Conservation (phyloP, 2,888 invertebrate genomes). For the Allolobophora icterica region DNA sequence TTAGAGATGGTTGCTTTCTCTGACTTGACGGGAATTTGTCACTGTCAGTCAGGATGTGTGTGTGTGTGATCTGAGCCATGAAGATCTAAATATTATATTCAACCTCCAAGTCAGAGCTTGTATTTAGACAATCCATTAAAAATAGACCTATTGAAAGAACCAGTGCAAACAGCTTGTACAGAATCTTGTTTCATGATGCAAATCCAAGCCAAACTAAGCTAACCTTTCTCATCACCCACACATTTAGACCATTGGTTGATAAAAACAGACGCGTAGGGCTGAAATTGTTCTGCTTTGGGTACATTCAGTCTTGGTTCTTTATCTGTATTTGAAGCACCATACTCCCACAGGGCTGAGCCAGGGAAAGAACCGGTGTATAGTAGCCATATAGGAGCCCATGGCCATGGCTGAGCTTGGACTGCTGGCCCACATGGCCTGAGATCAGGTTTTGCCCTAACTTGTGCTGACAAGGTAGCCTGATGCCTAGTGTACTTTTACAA, state of each 20-base stretch:
- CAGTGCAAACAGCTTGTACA: not conserved
- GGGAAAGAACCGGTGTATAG: too few relatives aligned
- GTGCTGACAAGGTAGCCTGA: not conserved
- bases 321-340: not conserved
- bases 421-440: not conserved
- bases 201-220: not conserved
- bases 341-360: not conserved
- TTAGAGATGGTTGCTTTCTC: not conserved
- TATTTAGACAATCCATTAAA: not conserved
- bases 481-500: not conserved
- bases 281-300: not conserved
- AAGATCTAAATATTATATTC: not conserved
- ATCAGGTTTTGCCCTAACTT: not conserved
- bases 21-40: not conserved
- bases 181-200: not conserved
- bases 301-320: not conserved
- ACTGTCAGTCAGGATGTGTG: not conserved
- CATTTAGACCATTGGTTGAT: not conserved
- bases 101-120: not conserved
- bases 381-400: too few relatives aligned
- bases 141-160: not conserved
- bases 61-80: not conserved
- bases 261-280: not conserved
- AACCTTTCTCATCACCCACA: not conserved
- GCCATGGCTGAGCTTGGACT: not conserved